phyloP scores from a whole-genome alignment of 2,888 invertebrate species.

The Lasius platythorax region DNA sequence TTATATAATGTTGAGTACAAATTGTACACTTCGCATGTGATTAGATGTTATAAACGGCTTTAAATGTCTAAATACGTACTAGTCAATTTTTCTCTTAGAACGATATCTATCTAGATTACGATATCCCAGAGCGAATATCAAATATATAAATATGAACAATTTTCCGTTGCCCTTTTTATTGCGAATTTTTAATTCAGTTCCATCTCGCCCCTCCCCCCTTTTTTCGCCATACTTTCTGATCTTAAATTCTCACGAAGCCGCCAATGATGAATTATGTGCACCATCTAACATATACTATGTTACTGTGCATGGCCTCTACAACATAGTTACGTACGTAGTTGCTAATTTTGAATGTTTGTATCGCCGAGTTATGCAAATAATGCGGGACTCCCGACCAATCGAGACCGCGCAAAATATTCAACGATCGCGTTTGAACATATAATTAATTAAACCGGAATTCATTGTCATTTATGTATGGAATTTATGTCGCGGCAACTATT shows the following conservation, averaged over 20 bases:
- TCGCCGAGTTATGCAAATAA: background rate
- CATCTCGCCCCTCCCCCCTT: background rate
- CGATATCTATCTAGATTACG: background rate
- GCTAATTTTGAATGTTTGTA: slow-evolving; percentile 11
- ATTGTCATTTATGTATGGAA: slow-evolving; percentile 1
- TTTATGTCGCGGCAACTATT: slow-evolving; percentile 19
- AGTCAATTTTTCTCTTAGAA: slow-evolving; percentile 20
- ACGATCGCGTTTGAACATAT: slow-evolving; percentile 14
- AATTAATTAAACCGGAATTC: slow-evolving; percentile 19
- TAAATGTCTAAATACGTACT: slow-evolving; percentile 39
- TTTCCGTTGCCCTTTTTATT: background rate
- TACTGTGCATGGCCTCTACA: background rate
- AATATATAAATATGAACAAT: slow-evolving; percentile 19
- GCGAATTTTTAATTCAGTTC: background rate
- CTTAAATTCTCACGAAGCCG: background rate
- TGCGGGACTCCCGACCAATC: background rate
- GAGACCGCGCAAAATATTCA: slow-evolving; percentile 24
- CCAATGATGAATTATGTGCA: background rate
- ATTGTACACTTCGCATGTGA: background rate
- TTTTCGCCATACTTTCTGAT: background rate
- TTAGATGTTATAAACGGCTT: slow-evolving; percentile 29
- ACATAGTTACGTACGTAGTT: background rate
- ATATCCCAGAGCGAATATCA: background rate
- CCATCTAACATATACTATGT: background rate
- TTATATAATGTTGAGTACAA: slow-evolving; percentile 6